Conservation (phyloP, 2,888 invertebrate genomes). For the Scelioninae gen. 1 region DNA sequence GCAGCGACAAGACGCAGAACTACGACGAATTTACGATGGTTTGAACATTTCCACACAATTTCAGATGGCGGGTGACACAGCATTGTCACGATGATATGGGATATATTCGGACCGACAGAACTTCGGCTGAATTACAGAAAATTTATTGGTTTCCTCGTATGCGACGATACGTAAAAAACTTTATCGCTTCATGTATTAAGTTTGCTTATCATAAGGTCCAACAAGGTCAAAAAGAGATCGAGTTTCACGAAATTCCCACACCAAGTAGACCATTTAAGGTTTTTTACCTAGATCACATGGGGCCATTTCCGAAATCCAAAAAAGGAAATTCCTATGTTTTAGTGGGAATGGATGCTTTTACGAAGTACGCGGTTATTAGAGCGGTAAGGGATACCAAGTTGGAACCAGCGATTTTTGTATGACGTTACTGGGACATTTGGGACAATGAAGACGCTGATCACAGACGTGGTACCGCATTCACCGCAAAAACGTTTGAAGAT, state of each 20-base stretch:
- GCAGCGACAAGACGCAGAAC: conserved; percentile 16
- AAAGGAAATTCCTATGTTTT: conserved; percentile 1
- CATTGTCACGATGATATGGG: conserved; percentile 21
- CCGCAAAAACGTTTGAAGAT: no score
- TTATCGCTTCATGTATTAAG: neutral
- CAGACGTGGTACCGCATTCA: no score
- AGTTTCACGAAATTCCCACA: neutral
- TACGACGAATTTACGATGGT: conserved; percentile 12
- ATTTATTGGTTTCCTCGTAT: conserved; percentile 19
- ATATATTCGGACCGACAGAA: conserved; percentile 4
- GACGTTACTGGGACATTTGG: no score
- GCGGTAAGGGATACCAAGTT: neutral
- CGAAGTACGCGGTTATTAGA: neutral
- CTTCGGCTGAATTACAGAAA: neutral
- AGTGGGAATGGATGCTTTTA: conserved; percentile 15
- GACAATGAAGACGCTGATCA: no score
- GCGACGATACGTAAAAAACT: conserved; percentile 4
- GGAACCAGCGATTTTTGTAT: no score
- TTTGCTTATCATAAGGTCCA: neutral
- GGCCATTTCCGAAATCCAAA: conserved; percentile 1
- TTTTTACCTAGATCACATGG: neutral
- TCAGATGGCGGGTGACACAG: conserved; percentile 17
- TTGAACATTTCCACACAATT: neutral
- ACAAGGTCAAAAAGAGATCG: neutral
- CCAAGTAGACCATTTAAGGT: conserved; percentile 4